These are phyloP conservation scores for Meta bourneti DNA, from an alignment of 2,888 invertebrate species.

Conservation along the genomic window DNA sequence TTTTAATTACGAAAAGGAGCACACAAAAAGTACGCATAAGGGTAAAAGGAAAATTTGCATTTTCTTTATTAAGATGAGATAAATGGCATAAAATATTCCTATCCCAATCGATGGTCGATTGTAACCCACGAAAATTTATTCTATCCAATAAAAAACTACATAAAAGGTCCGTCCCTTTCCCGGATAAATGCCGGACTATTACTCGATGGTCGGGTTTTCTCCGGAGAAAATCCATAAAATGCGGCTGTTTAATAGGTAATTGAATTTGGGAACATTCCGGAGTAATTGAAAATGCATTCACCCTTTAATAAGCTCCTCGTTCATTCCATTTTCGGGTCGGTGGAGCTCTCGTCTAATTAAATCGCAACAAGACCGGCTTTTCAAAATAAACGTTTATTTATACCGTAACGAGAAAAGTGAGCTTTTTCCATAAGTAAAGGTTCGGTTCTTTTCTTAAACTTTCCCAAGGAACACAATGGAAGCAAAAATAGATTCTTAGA, in stretches of 20 bases:
- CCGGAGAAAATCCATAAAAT: conserved; percentile 72
- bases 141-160: conserved; percentile 53
- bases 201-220: conserved; percentile 48
- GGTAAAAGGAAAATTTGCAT: conserved; percentile 48
- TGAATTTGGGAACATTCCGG: conserved; percentile 72
- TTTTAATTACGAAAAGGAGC: conserved; percentile 35
- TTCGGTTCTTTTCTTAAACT: too few relatives aligned
- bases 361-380: conserved; percentile 58
- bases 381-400: conserved; percentile 69
- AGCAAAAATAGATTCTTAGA: too few relatives aligned
- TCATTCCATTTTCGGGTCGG: conserved; percentile 52
- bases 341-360: conserved; percentile 62
- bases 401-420: conserved; percentile 37
- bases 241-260: conserved; percentile 73
- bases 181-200: conserved; percentile 70
- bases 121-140: conserved; percentile 69
- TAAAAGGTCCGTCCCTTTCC: background rate
- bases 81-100: conserved; percentile 47
- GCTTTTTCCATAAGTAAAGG: background rate
- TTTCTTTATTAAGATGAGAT: conserved; percentile 44
- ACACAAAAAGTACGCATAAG: conserved; percentile 20
- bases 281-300: conserved; percentile 75
- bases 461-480: too few relatives aligned
- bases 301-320: conserved; percentile 72
- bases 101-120: conserved; percentile 42